Percentiles rank a stretch among this genome's conserved stretches.
Conservation (phyloP, 2,888 invertebrate genomes). For the Oligia latruncula region DNA sequence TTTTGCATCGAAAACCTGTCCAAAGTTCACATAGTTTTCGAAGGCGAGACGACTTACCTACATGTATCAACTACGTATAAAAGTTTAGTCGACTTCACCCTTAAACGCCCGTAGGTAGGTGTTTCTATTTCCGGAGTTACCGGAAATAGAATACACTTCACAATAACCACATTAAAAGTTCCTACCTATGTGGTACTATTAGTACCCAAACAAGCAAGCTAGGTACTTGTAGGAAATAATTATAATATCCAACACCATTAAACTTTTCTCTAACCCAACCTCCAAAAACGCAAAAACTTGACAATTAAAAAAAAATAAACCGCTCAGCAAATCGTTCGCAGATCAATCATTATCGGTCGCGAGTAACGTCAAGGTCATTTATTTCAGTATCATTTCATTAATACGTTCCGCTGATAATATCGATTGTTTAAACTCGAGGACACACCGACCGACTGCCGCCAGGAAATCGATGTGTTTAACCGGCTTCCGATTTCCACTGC, state of each 20-base stretch:
- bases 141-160: slow-evolving; percentile 1
- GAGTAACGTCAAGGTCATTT: slow-evolving; percentile 14
- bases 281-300: background rate
- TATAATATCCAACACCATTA: background rate
- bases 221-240: background rate
- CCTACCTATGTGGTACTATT: background rate
- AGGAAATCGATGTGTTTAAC: slow-evolving; percentile 54
- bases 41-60: background rate
- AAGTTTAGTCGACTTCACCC: background rate
- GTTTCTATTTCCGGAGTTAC: background rate
- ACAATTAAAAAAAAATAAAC: slow-evolving; percentile 11
- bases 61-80: no score
- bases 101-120: background rate
- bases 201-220: background rate
- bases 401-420: slow-evolving; percentile 57
- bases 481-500: slow-evolving; percentile 41
- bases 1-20: background rate
- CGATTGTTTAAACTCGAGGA: slow-evolving; percentile 62
- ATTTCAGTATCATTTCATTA: slow-evolving; percentile 54
- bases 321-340: slow-evolving; percentile 10
- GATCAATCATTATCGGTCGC: slow-evolving; percentile 23
- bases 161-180: no score
- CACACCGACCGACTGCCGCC: slow-evolving; percentile 27
- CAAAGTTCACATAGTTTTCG: background rate
- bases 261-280: background rate